Evolutionary conservation across 2,113 vertebrate genomes (phyloP), one percentile per base, ranked within the genome.

Genomic region (Nyctereutes procyonoides): DNA sequence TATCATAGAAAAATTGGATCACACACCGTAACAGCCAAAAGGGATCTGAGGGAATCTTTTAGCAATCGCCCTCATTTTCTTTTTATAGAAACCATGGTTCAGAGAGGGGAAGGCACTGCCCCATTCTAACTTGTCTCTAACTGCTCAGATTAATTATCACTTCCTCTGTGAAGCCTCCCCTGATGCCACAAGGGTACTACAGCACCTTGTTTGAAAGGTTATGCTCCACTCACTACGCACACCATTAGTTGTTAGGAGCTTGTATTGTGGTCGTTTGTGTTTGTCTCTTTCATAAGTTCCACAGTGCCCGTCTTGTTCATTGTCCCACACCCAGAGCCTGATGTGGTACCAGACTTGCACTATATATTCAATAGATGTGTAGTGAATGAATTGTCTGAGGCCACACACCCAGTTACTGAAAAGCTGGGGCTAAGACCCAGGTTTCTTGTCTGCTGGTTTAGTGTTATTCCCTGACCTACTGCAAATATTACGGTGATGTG

Each of bases 1-100:
- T 82, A 22, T 94, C 77, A 88, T 51, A 92, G 84, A 96, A 96
- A 96, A 92, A 85, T 92, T 67, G 85, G n/a, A 65, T 93, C 81
- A 92, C 69, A 77, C 5, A n/a, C 32, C 80, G 0, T 84, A 86
- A 65, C 15, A 95, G 60, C 51, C 71, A 71, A 82, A 97, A 94
- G 58, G 51, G 15, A 56, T 65, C 24, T 1, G 10, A 90, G 22
- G 51, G 51, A 60, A 60, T 84, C 30, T 58, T 95, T 85, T 58
- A 81, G 65, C n/a, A 93, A 82, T 35, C 24, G 38, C 30, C 11
- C 20, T 32, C 28, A 24, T n/a, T 97, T 91, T 77, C 67, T 93
- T 86, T 56, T 86, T 86, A n/a, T 0, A 53, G 76, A 82, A 82
- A 74, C 28, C 24, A 20, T 63, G 17, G 16, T 83, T 94, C n/a